Percentiles rank a stretch among this genome's conserved stretches.
Evolutionary conservation across 2,113 vertebrate species (phyloP).

Genomic region (Platichthys flesus): DNA sequence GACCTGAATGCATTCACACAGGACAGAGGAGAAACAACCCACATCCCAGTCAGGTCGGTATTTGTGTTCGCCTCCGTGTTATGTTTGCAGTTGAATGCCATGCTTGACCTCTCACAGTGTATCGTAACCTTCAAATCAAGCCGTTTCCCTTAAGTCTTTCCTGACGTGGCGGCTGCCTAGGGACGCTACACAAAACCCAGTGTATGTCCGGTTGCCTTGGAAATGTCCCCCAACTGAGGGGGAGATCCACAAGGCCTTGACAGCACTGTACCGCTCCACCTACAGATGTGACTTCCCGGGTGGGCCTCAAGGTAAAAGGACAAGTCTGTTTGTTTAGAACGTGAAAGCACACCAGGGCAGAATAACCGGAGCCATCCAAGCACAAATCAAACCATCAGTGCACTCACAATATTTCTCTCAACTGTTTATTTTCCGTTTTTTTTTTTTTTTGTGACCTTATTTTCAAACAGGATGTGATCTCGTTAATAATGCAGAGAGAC

Average conservation of each 20-base stretch:
- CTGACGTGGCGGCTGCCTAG: slow-evolving; percentile 78
- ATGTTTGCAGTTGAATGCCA: slow-evolving; percentile 8
- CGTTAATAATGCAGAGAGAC: slow-evolving; percentile 52
- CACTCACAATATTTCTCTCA: not conserved
- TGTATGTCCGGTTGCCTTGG: slow-evolving; percentile 51
- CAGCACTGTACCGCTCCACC: slow-evolving; percentile 80
- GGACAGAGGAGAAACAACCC: slow-evolving; percentile 71
- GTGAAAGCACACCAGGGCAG: not conserved
- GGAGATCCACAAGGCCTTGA: slow-evolving; percentile 69
- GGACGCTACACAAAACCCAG: slow-evolving; percentile 26
- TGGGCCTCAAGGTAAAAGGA: slow-evolving; percentile 73
- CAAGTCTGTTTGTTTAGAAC: not conserved
- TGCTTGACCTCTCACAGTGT: slow-evolving; percentile 35
- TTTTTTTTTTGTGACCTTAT: not conserved
- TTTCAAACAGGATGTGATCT: slow-evolving; percentile 67
- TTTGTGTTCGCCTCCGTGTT: slow-evolving; percentile 10
- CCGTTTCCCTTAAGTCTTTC: slow-evolving; percentile 52
- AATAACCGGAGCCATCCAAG: slow-evolving; percentile 10
- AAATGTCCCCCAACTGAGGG: slow-evolving; percentile 59
- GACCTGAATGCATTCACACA: slow-evolving; percentile 69
- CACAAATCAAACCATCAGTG: not conserved
- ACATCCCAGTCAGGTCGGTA: slow-evolving; percentile 77
- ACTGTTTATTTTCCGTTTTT: slow-evolving; percentile 12
- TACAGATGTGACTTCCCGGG: slow-evolving; percentile 84
- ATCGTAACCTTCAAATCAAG: slow-evolving; percentile 38